Base-by-base conservation (phyloP, 2,797 vertebrate genomes). In the Scyliorhinus canicula region DNA sequence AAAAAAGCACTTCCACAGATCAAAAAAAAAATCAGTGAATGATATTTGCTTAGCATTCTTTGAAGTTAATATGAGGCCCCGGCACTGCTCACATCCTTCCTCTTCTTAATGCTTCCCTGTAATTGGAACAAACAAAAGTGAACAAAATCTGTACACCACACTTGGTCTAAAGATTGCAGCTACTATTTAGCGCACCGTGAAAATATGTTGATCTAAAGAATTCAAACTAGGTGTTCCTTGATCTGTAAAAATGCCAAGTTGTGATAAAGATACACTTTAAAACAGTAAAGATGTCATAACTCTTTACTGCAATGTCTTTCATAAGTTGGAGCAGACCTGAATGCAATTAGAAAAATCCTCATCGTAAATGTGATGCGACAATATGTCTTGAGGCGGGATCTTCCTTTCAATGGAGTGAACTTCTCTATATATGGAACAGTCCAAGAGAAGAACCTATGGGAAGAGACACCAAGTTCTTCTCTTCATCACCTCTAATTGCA, bases 31-130 rank as follows among this genome's bases (percentile, higher is more conserved):
- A 94, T 60, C 90, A 7, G 74, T 44, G 35, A 40, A 40, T 40
- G 67, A 50, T 50, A 94, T 94, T 94, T 94, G 93, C 65, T 50
- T 52, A 24, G 57, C 57, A 47, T n/a, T 69, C 91, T 93, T 31
- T n/a, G 47, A 94, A 94, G 93, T 93, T 93, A 35, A 50, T 71
- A 14, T 52, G 28, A 4, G 35, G 28, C 47, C 47, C 6, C 44
- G 12, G 65, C 47, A 50, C 3, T 28, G 40, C 26, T 65, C 26
- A 16, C 35, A 57, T 55, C 44, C 28, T 65, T 31, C 63, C 91
- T 50, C 63, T 12, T 93, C 91, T 50, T 71, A 94, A 21, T 47
- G 93, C 12, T 74, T 94, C 40, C 93, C 93, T 94, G 63, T n/a
- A 94, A 71, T 21, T 26, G 44, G 67, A 71, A 94, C 44, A 94